Evolutionary conservation across 2,888 invertebrate genomes (phyloP).

Genomic region (Nematopogon swammerdamellus): DNA sequence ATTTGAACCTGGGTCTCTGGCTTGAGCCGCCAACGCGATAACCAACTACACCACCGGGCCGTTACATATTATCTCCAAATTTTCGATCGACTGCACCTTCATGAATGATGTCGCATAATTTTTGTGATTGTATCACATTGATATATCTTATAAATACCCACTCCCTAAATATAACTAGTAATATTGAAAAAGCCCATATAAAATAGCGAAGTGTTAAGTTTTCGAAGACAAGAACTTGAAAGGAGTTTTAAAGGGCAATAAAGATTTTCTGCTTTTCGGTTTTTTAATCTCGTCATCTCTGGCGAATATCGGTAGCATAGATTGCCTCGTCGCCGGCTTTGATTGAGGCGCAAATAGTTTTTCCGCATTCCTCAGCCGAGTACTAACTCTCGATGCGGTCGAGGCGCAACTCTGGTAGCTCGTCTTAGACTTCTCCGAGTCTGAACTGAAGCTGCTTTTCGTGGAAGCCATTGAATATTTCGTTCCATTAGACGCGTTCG

Average conservation of each 20-base stretch:
- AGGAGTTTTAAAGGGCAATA: conserved; percentile 47
- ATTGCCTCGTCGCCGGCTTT: conserved; percentile 6
- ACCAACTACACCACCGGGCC: too few species aligned
- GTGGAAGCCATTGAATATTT: conserved; percentile 25
- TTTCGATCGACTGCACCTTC: too few species aligned
- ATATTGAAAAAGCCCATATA: too few species aligned
- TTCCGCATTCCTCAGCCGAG: background rate
- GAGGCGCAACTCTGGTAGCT: background rate
- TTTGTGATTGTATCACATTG: too few species aligned
- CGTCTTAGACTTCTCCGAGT: background rate
- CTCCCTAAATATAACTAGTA: too few species aligned
- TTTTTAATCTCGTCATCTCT: conserved; percentile 26
- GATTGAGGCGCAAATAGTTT: background rate
- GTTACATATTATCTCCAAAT: too few species aligned
- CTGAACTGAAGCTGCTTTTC: conserved; percentile 15
- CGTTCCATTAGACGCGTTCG: conserved; percentile 22
- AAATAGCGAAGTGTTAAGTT: too few species aligned
- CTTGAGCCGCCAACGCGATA: too few species aligned
- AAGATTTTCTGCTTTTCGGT: conserved; percentile 32
- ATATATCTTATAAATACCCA: too few species aligned
- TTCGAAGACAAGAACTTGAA: conserved; percentile 41
- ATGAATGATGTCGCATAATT: too few species aligned
- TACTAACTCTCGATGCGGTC: background rate
- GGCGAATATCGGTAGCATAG: conserved; percentile 1
- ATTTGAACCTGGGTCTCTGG: too few species aligned